These are phyloP conservation scores for Drosophila sulfurigaster DNA, from an alignment of 1,140 invertebrate species.

Conservation along the genomic window DNA sequence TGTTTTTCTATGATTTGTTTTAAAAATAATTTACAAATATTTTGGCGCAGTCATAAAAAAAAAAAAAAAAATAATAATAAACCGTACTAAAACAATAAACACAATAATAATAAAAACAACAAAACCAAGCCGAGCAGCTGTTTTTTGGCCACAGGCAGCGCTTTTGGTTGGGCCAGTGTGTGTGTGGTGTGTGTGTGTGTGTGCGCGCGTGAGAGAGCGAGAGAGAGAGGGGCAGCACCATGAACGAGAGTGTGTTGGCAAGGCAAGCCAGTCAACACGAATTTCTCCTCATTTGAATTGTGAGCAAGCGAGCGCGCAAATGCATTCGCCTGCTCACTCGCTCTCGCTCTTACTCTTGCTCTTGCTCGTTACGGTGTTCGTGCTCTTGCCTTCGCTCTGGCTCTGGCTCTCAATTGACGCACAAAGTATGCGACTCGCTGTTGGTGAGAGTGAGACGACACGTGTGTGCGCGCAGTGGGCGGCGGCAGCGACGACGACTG, in stretches of 20 bases:
- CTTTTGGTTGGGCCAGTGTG: slow-evolving; percentile 26
- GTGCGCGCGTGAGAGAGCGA: too few species aligned
- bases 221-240: neutral
- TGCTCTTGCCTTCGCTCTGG: slow-evolving; percentile 8
- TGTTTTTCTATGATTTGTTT: slow-evolving; percentile 56
- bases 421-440: slow-evolving; percentile 10
- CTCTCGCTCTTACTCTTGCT: slow-evolving; percentile 4
- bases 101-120: slow-evolving; percentile 71
- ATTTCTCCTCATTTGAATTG: slow-evolving; percentile 42
- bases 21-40: slow-evolving; percentile 77
- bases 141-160: neutral
- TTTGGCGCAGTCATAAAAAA: slow-evolving; percentile 69
- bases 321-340: slow-evolving; percentile 2
- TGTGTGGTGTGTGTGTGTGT: slow-evolving; percentile 5
- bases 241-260: neutral
- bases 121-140: slow-evolving; percentile 61
- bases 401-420: slow-evolving; percentile 34
- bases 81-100: slow-evolving; percentile 64
- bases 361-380: neutral
- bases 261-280: slow-evolving; percentile 32
- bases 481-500: slow-evolving; percentile 41
- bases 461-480: slow-evolving; percentile 50
- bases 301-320: slow-evolving; percentile 33
- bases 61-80: slow-evolving; percentile 41
- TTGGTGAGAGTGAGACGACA: slow-evolving; percentile 58